Evolutionary conservation across 2,797 vertebrate genomes (phyloP).

Genomic region (Remorina albescens): DNA sequence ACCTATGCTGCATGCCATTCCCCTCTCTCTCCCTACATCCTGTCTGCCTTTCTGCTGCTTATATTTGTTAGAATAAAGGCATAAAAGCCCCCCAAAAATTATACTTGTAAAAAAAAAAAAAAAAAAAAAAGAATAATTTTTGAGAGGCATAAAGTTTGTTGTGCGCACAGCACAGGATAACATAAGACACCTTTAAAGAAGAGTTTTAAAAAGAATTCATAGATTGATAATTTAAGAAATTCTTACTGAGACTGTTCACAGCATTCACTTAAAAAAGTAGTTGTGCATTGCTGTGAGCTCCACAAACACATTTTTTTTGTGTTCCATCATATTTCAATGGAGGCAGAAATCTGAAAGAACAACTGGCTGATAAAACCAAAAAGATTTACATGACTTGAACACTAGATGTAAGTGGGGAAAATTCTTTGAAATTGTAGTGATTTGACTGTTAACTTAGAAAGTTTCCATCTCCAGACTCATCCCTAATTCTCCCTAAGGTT

Average conservation of each 20-base stretch:
- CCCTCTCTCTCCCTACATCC: too few relatives aligned
- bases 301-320: background rate
- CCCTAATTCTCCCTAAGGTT: slow-evolving; percentile 16
- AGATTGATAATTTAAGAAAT: background rate
- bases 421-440: background rate
- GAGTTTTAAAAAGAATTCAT: too few relatives aligned
- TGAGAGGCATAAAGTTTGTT: background rate
- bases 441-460: background rate
- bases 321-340: background rate
- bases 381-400: background rate
- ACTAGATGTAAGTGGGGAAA: background rate
- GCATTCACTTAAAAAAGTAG: background rate
- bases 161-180: background rate
- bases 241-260: background rate
- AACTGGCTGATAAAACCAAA: background rate
- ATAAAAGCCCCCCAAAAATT: too few relatives aligned
- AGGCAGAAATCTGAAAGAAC: background rate
- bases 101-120: too few relatives aligned
- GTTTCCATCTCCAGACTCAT: slow-evolving; percentile 23
- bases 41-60: too few relatives aligned
- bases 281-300: background rate
- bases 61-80: too few relatives aligned
- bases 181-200: too few relatives aligned
- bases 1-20: too few relatives aligned
- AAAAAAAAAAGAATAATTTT: too few relatives aligned